phyloP scores from a whole-genome alignment of 2,113 vertebrate species.

The human region GRCh38 chr9:22326001-22326500 shows the following conservation, averaged over 20 bases:
- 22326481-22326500: neutral
- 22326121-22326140: neutral
- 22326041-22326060: neutral
- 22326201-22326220: neutral
- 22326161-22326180: neutral
- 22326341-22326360: neutral
- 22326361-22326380: neutral
- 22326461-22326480: neutral
- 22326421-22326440: slow-evolving; percentile 31
- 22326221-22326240: neutral
- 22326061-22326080: neutral
- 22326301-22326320: neutral
- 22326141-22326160: neutral
- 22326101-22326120: neutral
- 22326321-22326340: neutral
- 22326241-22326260: neutral
- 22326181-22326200: slow-evolving; percentile 19
- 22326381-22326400: neutral
- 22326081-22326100: slow-evolving; percentile 12
- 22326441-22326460: neutral
- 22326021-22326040: neutral
- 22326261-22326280: neutral
- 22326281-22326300: neutral
- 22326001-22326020: neutral
- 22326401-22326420: neutral